A percentile compares a stretch with the other conserved stretches of the same genome.
Evolutionary conservation across 2,797 vertebrate species (phyloP).

Genomic region (Octomys mimax): DNA sequence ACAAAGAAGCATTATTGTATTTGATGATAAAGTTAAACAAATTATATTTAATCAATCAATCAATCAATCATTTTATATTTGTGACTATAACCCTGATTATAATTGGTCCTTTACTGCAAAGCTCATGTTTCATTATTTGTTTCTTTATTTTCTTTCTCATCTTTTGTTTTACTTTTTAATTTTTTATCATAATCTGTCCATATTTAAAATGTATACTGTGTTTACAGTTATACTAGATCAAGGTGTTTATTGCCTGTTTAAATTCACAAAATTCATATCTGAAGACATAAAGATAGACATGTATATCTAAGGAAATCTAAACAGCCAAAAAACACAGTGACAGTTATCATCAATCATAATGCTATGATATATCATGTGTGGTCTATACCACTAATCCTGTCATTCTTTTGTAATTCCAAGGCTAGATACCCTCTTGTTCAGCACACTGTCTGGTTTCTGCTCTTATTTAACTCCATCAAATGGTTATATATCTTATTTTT

Average conservation of each 20-base stretch:
- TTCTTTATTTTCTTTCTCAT: neutral
- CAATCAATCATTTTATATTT: neutral
- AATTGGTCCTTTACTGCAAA: neutral
- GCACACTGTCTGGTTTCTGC: neutral
- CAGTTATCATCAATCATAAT: neutral
- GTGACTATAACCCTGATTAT: neutral
- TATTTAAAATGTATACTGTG: neutral
- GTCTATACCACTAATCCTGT: neutral
- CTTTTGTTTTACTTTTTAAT: neutral
- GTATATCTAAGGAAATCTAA: neutral
- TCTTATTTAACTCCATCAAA: neutral
- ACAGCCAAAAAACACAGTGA: neutral
- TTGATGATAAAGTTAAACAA: neutral
- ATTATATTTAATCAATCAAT: neutral
- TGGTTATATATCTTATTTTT: neutral
- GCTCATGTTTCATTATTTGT: accelerated
- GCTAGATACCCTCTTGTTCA: neutral
- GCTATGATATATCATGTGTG: neutral
- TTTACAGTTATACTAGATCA: neutral
- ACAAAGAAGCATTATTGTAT: neutral
- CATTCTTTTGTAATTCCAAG: constrained; percentile 13
- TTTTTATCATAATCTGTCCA: neutral
- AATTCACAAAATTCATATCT: neutral
- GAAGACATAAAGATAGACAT: neutral
- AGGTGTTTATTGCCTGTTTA: neutral